Base-by-base conservation (phyloP, 1,140 invertebrate genomes). In the Sitophilus oryzae region DNA sequence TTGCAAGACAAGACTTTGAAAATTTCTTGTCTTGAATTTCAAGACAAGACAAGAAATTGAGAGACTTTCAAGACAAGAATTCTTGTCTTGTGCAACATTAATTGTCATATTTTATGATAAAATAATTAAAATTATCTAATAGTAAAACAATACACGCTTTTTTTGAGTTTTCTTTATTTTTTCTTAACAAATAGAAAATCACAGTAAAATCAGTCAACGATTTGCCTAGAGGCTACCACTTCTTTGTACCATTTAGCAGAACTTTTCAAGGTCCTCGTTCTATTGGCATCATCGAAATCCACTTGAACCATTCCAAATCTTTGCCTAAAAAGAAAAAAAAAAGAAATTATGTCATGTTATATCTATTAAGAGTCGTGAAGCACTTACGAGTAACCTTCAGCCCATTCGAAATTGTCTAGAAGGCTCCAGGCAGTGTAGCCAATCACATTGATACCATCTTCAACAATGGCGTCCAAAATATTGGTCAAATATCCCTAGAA, bases 231-330 rank as follows among this genome's bases (percentile, higher is more conserved):
- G 4, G 40, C 8, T 34, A 59, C 52, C 19, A 59, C 35, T 9
- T 60, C 35, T 20, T 56, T 48, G 25, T 58, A 61, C 41, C 47
- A 60, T 16, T 56, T 37, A 1, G 21, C 59, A 21, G 59, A 63
- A 23, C 15, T 30, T 38, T 63, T 64, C 25, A 23, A 42, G 2
- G 76, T 85, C 54, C 88, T 76, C 1, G 76, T 79, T 57, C 79
- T 76, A 1, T 81, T 67, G 0, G 82, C 77, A 59, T 82, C 76
- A 1, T 71, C 75, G 62, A 89, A 91, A 66, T 91, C 80, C 0
- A 92, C 84, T 14, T 81, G 75, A 62, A 84, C 82, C 0, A 91
- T 63, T 1, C 89, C 89, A 68, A 89, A 91, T 58, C 78, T 81
- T 73, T 2, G 80, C 82, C 72, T 55, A 76, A 77, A 68, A 60